phyloP scores from a whole-genome alignment of 2,888 invertebrate genomes.

The Nymphalis polychloros region DNA sequence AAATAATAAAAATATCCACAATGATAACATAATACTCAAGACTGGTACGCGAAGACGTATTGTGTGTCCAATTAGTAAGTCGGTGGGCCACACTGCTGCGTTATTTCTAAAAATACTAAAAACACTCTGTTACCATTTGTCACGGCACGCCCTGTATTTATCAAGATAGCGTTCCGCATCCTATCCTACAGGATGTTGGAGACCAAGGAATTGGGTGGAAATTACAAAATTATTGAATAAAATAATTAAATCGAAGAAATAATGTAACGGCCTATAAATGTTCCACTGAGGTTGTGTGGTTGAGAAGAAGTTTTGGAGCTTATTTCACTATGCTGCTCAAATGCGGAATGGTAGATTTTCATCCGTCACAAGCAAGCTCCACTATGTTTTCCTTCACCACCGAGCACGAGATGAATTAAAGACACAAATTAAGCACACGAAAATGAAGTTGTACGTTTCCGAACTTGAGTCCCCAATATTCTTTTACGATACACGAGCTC shows the following conservation, averaged over 20 bases:
- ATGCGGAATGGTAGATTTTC: no score
- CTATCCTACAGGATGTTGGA: slow-evolving; percentile 54
- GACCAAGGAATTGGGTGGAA: not conserved
- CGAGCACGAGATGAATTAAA: no score
- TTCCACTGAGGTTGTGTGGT: no score
- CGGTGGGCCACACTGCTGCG: slow-evolving; percentile 53
- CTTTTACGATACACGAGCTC: no score
- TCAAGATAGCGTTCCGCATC: slow-evolving; percentile 70
- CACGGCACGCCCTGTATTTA: slow-evolving; percentile 77
- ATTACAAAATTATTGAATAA: not conserved
- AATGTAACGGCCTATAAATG: not conserved
- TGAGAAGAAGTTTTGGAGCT: no score
- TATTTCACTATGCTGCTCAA: no score
- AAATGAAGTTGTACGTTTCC: no score
- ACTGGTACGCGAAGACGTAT: slow-evolving; percentile 60
- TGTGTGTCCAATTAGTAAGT: slow-evolving; percentile 76
- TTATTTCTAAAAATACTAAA: slow-evolving; percentile 78
- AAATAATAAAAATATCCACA: slow-evolving; percentile 30
- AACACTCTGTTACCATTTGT: slow-evolving; percentile 80
- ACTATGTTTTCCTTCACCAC: no score
- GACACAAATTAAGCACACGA: no score
- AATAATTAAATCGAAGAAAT: not conserved
- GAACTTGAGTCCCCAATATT: no score
- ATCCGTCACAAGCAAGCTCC: no score
- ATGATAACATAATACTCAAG: slow-evolving; percentile 43